Percentiles rank a stretch among this genome's conserved stretches.
Conservation (phyloP, 2,888 invertebrate species). For the Hololepta plana region DNA sequence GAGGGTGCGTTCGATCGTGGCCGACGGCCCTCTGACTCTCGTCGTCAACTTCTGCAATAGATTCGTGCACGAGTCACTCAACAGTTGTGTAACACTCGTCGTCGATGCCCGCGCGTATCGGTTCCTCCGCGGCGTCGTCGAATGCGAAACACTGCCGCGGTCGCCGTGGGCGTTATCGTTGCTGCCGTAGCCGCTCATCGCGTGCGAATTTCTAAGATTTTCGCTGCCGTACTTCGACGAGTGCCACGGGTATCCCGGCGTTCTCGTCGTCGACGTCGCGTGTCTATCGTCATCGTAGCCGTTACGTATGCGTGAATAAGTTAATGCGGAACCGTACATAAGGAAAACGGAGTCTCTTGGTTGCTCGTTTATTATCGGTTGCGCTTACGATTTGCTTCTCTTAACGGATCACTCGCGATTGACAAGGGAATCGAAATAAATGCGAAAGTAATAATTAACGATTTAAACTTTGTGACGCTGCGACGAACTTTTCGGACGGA, state of each 20-base stretch:
- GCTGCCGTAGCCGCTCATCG: constrained; percentile 8
- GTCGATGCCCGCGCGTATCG: constrained; percentile 65
- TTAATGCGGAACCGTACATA: constrained; percentile 14
- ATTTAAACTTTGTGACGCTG: too few species aligned
- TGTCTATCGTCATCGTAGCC: constrained; percentile 18
- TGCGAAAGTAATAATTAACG: too few species aligned
- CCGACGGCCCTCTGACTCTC: constrained; percentile 58
- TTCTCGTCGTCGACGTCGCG: too few species aligned
- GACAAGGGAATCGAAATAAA: too few species aligned
- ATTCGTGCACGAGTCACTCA: constrained; percentile 75
- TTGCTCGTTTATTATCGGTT: too few species aligned
- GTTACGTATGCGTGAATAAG: constrained; percentile 22
- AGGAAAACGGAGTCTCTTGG: too few species aligned
- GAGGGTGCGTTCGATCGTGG: constrained; percentile 25
- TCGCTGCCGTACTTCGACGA: constrained; percentile 12
- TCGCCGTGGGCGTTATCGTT: constrained; percentile 8
- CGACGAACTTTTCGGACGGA: too few species aligned
- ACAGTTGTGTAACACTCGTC: constrained; percentile 67
- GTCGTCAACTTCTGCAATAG: constrained; percentile 62
- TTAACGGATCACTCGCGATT: too few species aligned
- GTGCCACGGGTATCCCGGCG: constrained; percentile 11
- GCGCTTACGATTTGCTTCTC: too few species aligned
- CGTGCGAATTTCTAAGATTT: constrained; percentile 9
- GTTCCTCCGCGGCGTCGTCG: constrained; percentile 29
- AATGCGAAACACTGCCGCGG: constrained; percentile 8